Conservation (phyloP, 2,888 invertebrate genomes). For the Cheilosia vulpina region DNA sequence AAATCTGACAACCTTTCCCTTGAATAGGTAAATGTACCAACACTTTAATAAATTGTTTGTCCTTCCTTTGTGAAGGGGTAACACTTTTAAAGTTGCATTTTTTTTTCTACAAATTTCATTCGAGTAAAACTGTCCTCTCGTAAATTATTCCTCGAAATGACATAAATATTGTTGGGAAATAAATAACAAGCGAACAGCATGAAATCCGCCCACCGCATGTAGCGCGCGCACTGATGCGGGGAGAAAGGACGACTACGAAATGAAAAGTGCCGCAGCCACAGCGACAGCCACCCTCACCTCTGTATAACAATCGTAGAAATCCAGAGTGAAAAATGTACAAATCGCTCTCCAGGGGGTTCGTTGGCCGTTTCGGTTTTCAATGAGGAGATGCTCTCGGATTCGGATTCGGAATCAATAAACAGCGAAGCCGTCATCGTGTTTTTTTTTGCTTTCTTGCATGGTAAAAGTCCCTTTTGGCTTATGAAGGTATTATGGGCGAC, state of each 20-base stretch:
- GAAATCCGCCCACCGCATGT: conserved; percentile 74
- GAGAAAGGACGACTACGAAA: conserved; percentile 52
- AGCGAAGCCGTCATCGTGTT: conserved; percentile 60
- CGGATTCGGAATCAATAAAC: conserved; percentile 71
- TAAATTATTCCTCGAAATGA: conserved; percentile 71
- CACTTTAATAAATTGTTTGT: conserved; percentile 50
- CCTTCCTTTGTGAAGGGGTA: conserved; percentile 49
- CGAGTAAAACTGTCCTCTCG: conserved; percentile 62
- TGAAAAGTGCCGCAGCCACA: conserved; percentile 64
- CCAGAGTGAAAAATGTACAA: conserved; percentile 67
- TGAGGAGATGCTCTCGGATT: conserved; percentile 47
- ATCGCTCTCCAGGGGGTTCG: conserved; percentile 74
- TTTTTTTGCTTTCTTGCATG: conserved; percentile 31
- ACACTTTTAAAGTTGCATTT: conserved; percentile 8
- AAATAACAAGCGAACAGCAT: conserved; percentile 73
- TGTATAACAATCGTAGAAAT: conserved; percentile 22
- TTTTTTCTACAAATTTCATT: conserved; percentile 53
- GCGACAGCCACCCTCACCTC: conserved; percentile 44
- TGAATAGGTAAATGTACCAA: conserved; percentile 30
- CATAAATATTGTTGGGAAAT: conserved; percentile 74
- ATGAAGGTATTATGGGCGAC: conserved; percentile 52
- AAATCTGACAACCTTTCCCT: neutral
- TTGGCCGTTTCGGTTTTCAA: conserved; percentile 74
- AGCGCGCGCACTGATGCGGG: conserved; percentile 24
- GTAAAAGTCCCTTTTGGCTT: conserved; percentile 57